Conservation (phyloP, 2,888 invertebrate species). For the Drosophila pseudotakahashii region DNA sequence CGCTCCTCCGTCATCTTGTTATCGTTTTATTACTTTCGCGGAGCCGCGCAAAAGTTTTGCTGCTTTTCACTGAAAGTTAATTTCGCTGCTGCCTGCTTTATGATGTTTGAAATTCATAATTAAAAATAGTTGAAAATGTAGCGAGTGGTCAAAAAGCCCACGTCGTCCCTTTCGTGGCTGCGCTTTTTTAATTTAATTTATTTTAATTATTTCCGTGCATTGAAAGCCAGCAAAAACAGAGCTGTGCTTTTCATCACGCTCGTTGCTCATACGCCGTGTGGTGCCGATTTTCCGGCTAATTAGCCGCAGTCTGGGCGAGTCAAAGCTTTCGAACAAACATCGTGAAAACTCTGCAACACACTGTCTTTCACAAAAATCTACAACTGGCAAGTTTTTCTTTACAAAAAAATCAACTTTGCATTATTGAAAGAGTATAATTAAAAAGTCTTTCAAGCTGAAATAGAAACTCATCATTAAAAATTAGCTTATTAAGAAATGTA, state of each 20-base stretch:
- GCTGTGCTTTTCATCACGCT: slow-evolving; percentile 32
- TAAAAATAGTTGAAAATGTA: slow-evolving; percentile 70
- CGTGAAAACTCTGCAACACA: background rate
- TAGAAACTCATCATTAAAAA: background rate
- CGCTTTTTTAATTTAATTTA: slow-evolving; percentile 64
- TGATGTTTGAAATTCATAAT: slow-evolving; percentile 71
- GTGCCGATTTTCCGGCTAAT: slow-evolving; percentile 54
- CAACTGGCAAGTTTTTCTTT: background rate
- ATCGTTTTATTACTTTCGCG: slow-evolving; percentile 49
- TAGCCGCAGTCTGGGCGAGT: slow-evolving; percentile 30
- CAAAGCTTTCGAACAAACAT: background rate
- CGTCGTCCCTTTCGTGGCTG: slow-evolving; percentile 18
- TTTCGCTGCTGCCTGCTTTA: slow-evolving; percentile 43
- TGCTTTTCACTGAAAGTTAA: slow-evolving; percentile 69
- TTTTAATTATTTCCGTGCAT: slow-evolving; percentile 10
- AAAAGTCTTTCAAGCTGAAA: background rate
- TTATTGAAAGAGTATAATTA: slow-evolving; percentile 2
- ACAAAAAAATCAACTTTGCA: background rate
- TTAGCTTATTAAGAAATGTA: too few relatives aligned
- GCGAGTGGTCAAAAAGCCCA: slow-evolving; percentile 13
- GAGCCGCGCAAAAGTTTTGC: slow-evolving; percentile 55
- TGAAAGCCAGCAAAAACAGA: slow-evolving; percentile 8
- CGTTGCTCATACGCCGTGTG: slow-evolving; percentile 53
- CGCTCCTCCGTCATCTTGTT: slow-evolving; percentile 41
- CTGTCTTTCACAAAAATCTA: slow-evolving; percentile 9